Base-by-base conservation (phyloP, 2,797 vertebrate species). In the Helarctos malayanus region DNA sequence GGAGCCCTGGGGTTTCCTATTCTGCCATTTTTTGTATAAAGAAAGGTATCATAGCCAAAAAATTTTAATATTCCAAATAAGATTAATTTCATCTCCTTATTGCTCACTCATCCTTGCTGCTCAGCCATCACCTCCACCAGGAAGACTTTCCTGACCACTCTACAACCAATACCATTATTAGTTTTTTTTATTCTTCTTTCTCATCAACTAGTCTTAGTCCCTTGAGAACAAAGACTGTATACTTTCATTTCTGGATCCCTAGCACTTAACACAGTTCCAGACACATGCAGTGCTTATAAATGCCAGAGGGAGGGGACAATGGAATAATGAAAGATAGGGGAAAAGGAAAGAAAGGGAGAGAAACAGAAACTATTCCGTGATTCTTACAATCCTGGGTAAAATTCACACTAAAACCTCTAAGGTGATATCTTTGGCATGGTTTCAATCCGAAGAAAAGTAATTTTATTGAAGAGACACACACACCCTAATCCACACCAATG, bases 171-270 rank as follows among this genome's bases (percentile, higher is more conserved):
- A 35, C 71, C 68, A 1, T 63, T 73, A 76, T 93, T 76, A 49
- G 10, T 49, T 29, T 25, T 90, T 79, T 61, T 75, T 68, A n/a
- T 83, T 94, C 61, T 94, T 93, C 25, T 88, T 84, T 92, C 76
- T 95, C 25, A 89, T 16, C 89, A 96, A 41, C 19, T 92, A 96
- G 78, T 85, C 25, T 94, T 92, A 91, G n/a, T 96, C 52, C 41
- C 47, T 91, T 68, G 29, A 79, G 25, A 87, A 6, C 45, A 89
- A n/a, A 92, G 35, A 95, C 68, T 45, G 1, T 91, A 47, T 83
- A 52, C 52, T 91, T 92, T 83, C 49, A 91, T 91, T 47, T 89
- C 52, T 80, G 35, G 29, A 84, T 84, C 59, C 63, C 63, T 87
- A 93, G 57, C 6, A 21, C 45, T 25, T 83, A 93, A 81, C 29